These are phyloP conservation scores for Phenacoccus solenopsis DNA, from an alignment of 1,140 invertebrate species.

Conservation along the genomic window DNA sequence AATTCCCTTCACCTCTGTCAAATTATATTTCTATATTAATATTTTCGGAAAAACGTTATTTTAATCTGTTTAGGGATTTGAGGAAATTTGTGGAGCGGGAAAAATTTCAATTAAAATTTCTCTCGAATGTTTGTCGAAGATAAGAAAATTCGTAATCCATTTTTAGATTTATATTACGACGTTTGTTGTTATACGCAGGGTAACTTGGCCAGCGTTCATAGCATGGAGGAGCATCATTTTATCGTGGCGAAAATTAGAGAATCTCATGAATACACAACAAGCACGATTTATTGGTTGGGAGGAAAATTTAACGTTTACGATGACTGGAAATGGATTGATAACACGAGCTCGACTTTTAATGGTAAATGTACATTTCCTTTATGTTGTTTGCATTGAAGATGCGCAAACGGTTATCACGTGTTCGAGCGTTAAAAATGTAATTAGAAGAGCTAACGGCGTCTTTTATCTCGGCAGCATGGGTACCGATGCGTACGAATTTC, in stretches of 20 bases:
- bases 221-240: slow-evolving; percentile 47
- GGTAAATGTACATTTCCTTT: slow-evolving; percentile 27
- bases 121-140: too few relatives aligned
- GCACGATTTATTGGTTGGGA: slow-evolving; percentile 52
- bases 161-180: too few relatives aligned
- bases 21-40: too few relatives aligned
- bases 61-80: too few relatives aligned
- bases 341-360: slow-evolving; percentile 41
- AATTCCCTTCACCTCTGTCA: too few relatives aligned
- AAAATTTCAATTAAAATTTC: too few relatives aligned
- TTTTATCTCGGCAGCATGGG: slow-evolving; percentile 40
- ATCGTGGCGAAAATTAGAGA: slow-evolving; percentile 47
- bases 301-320: slow-evolving; percentile 34
- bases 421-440: too few relatives aligned
- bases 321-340: slow-evolving; percentile 46
- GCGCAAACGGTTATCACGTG: not conserved
- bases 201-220: slow-evolving; percentile 33
- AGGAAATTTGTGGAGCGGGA: too few relatives aligned
- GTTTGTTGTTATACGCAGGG: slow-evolving; percentile 29
- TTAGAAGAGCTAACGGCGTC: too few relatives aligned
- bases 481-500: slow-evolving; percentile 31
- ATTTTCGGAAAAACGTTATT: too few relatives aligned
- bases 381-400: too few relatives aligned
- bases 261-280: slow-evolving; percentile 50
- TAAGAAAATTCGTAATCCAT: too few relatives aligned